Conservation (phyloP, 2,797 vertebrate species). For the Dendrocincla fuliginosa region DNA sequence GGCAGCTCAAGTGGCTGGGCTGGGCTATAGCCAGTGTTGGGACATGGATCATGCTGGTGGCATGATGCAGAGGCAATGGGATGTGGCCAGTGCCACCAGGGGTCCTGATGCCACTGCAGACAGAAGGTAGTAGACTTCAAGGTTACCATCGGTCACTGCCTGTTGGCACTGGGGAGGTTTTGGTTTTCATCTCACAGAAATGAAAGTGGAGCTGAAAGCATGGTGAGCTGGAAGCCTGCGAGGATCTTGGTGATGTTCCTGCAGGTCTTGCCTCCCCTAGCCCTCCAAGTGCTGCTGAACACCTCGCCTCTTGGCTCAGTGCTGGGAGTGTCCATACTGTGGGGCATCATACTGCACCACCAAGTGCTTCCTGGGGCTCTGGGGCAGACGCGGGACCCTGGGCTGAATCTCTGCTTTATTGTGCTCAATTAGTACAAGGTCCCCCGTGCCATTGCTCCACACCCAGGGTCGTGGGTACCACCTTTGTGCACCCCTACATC, state of each 20-base stretch:
- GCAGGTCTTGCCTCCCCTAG: neutral
- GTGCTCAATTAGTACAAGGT: constrained; percentile 52
- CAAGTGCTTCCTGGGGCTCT: neutral
- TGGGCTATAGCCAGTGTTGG: neutral
- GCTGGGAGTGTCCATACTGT: rapidly evolving
- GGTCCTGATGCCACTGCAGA: rapidly evolving
- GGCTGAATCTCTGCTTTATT: constrained; percentile 58
- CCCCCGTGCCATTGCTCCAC: neutral
- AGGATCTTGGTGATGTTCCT: no score
- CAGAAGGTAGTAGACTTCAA: neutral
- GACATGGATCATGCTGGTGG: neutral
- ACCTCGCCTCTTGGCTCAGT: neutral
- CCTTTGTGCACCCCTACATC: neutral
- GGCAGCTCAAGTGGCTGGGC: rapidly evolving
- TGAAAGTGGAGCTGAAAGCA: neutral
- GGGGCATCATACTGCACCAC: rapidly evolving
- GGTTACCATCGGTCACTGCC: neutral
- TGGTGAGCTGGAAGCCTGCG: neutral
- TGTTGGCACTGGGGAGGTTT: neutral
- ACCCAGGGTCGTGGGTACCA: neutral
- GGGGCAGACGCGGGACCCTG: neutral
- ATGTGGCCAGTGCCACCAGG: neutral
- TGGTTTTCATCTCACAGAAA: neutral
- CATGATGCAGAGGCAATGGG: neutral
- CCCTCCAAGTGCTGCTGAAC: neutral